phyloP scores from a whole-genome alignment of 2,888 invertebrate genomes.

The Dione juno region DNA sequence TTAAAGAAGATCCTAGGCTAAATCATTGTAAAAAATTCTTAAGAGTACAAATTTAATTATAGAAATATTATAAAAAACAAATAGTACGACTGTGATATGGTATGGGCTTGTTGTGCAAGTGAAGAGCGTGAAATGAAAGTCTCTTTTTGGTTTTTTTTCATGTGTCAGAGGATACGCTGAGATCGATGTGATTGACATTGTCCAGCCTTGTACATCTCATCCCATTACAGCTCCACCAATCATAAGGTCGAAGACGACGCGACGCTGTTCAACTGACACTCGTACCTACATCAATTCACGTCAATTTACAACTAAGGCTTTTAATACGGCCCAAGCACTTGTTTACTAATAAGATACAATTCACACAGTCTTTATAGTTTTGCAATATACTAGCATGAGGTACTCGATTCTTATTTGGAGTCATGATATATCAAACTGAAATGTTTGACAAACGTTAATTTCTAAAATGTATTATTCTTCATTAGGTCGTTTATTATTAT shows the following conservation, averaged over 20 bases:
- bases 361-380: not conserved
- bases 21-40: too few species aligned
- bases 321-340: conserved; percentile 9
- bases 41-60: conserved; percentile 13
- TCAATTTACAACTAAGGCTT: conserved; percentile 60
- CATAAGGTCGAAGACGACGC: conserved; percentile 59
- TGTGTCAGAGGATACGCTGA: conserved; percentile 41
- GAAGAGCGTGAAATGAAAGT: conserved; percentile 35
- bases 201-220: conserved; percentile 56
- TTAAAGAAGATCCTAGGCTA: too few species aligned
- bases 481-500: conserved; percentile 5
- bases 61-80: conserved; percentile 9
- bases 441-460: conserved; percentile 3
- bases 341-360: conserved; percentile 16
- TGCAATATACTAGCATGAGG: not conserved
- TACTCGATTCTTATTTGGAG: too few species aligned
- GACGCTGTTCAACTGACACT: conserved; percentile 62
- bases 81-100: not conserved
- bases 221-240: conserved; percentile 61
- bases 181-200: conserved; percentile 50
- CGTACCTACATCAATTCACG: conserved; percentile 58
- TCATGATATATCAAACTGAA: too few species aligned
- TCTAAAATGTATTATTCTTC: conserved; percentile 1
- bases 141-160: conserved; percentile 43
- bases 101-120: conserved; percentile 34